These are phyloP conservation scores for Pelodiscus sinensis DNA, from an alignment of 2,113 vertebrate species.

Conservation along the genomic window DNA sequence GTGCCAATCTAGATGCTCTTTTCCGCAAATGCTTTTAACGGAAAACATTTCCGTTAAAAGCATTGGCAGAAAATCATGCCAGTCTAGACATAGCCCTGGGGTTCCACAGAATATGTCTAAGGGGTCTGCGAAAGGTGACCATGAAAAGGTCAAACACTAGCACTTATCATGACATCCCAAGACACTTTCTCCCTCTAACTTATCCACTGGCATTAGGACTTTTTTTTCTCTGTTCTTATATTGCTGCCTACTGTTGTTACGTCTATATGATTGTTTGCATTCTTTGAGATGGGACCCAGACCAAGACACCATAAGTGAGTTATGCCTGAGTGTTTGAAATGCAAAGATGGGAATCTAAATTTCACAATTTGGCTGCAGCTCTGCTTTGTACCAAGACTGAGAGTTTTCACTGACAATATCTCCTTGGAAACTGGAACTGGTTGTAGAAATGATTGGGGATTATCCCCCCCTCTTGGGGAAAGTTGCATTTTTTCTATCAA, in stretches of 20 bases:
- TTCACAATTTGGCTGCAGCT: conserved; percentile 6
- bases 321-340: not conserved
- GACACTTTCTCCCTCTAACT: not conserved
- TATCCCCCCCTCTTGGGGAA: not conserved
- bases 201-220: not conserved
- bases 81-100: no score
- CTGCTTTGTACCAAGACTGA: not conserved
- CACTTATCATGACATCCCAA: not conserved
- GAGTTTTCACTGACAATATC: not conserved
- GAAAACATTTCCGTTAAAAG: no score
- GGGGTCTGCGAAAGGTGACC: no score
- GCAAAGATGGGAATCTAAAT: not conserved
- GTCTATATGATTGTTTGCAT: not conserved
- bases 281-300: not conserved
- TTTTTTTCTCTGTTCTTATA: not conserved
- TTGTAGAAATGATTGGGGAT: not conserved
- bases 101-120: no score
- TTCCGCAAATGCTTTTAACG: no score
- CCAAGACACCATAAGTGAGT: not conserved
- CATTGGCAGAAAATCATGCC: no score
- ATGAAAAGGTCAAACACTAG: not conserved
- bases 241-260: not conserved
- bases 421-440: not conserved
- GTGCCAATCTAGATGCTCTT: no score
- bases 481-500: not conserved